Percentiles rank a stretch among this genome's conserved stretches.
phyloP scores from a whole-genome alignment of 2,888 invertebrate species.

The Agelastica alni region DNA sequence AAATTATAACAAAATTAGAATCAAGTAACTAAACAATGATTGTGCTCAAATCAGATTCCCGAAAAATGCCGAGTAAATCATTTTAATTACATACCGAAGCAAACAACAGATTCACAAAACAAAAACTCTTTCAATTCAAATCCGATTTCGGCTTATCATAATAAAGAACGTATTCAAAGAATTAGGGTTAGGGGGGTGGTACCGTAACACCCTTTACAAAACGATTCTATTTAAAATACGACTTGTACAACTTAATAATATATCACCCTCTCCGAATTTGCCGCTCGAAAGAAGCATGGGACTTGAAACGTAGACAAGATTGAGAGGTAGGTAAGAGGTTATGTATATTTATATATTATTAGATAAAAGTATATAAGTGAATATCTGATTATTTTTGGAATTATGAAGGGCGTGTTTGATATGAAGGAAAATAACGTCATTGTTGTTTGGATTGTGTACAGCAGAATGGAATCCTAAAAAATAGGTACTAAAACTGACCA shows the following conservation, averaged over 20 bases:
- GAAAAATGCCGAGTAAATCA: conserved; percentile 6
- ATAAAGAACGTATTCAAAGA: conserved; percentile 18
- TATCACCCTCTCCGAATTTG: conserved; percentile 9
- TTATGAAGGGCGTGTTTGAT: too few relatives aligned
- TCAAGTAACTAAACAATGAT: too few relatives aligned
- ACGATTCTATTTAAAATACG: conserved; percentile 9
- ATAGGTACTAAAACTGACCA: too few relatives aligned
- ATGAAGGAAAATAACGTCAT: too few relatives aligned
- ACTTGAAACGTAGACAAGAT: background rate
- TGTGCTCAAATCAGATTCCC: too few relatives aligned
- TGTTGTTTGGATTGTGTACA: too few relatives aligned
- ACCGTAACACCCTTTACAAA: conserved; percentile 22
- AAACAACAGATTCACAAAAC: background rate
- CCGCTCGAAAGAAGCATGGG: background rate
- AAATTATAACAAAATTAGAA: too few relatives aligned
- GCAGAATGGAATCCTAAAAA: too few relatives aligned
- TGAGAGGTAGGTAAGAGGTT: background rate
- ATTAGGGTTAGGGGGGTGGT: conserved; percentile 16
- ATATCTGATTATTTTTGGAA: too few relatives aligned
- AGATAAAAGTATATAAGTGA: background rate
- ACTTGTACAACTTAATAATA: conserved; percentile 24
- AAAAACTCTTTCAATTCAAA: conserved; percentile 6
- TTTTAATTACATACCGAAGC: conserved; percentile 3
- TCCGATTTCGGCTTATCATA: conserved; percentile 25
- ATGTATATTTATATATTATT: background rate